A percentile compares a stretch with the other conserved stretches of the same genome.
phyloP scores from a whole-genome alignment of 1,140 invertebrate genomes.

The Centruroides vittatus region DNA sequence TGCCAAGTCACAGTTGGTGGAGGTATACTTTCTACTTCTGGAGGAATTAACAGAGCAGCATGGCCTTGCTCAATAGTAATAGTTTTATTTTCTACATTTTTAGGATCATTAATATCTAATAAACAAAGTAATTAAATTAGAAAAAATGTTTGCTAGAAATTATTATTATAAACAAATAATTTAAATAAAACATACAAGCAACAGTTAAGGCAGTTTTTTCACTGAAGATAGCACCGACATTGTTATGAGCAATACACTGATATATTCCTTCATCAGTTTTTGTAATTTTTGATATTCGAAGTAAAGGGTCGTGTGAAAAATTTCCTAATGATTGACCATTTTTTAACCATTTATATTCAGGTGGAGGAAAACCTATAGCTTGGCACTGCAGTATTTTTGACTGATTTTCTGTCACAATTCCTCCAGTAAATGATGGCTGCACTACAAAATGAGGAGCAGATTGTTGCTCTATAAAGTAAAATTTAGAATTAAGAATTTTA shows the following conservation, averaged over 20 bases:
- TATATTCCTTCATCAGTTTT: conserved; percentile 70
- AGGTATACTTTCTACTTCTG: conserved; percentile 64
- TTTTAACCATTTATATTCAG: conserved; percentile 31
- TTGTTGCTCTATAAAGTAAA: conserved; percentile 9
- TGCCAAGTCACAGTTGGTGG: conserved; percentile 69
- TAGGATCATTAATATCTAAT: conserved; percentile 17
- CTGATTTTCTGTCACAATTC: conserved; percentile 12
- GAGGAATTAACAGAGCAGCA: conserved; percentile 64
- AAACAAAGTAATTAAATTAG: neutral
- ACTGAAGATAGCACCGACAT: conserved; percentile 77
- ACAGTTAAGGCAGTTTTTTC: conserved; percentile 71
- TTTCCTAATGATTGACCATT: conserved; percentile 25
- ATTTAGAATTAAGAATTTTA: too few relatives aligned
- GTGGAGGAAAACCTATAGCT: conserved; percentile 28
- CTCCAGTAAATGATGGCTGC: conserved; percentile 14
- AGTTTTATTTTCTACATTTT: conserved; percentile 47
- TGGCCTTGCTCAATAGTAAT: conserved; percentile 55
- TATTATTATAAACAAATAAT: neutral
- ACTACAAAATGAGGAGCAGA: conserved; percentile 15
- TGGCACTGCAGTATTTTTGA: conserved; percentile 28
- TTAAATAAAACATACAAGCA: conserved; percentile 47
- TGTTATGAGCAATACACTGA: conserved; percentile 76
- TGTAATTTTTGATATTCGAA: conserved; percentile 23
- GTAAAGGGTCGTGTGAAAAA: conserved; percentile 10
- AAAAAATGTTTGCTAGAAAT: neutral